A percentile compares a stretch with the other conserved stretches of the same genome.
Conservation (phyloP, 2,888 invertebrate species). For the Lathronympha strigana region DNA sequence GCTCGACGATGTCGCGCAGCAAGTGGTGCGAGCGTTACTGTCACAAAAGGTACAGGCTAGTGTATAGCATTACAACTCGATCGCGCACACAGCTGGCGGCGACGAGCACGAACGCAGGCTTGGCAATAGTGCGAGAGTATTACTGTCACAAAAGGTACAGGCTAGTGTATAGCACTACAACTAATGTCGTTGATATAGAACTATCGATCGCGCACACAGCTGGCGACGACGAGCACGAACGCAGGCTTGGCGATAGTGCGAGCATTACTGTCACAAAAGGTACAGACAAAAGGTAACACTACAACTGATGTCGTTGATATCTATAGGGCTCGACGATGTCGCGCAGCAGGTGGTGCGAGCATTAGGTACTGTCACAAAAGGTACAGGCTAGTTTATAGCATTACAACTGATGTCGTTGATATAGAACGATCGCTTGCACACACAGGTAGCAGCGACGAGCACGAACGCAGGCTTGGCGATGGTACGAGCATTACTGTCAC, state of each 20-base stretch:
- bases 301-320: no score
- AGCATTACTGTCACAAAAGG: slow-evolving; percentile 93
- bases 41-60: slow-evolving; percentile 88
- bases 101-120: slow-evolving; percentile 91
- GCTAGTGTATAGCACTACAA: not conserved
- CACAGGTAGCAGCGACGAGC: slow-evolving; percentile 87
- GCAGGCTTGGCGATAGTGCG: slow-evolving; percentile 91
- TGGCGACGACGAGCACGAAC: slow-evolving; percentile 89
- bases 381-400: slow-evolving; percentile 63
- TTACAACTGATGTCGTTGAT: not conserved
- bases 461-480: slow-evolving; percentile 92
- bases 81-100: slow-evolving; percentile 85
- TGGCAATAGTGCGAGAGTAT: slow-evolving; percentile 92
- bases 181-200: slow-evolving; percentile 74
- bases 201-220: slow-evolving; percentile 86
- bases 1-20: slow-evolving; percentile 92
- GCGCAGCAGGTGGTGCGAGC: slow-evolving; percentile 87
- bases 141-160: slow-evolving; percentile 91
- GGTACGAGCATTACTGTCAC: slow-evolving; percentile 91
- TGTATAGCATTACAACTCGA: slow-evolving; percentile 53
- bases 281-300: slow-evolving; percentile 53
- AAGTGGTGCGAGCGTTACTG: slow-evolving; percentile 91
- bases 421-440: slow-evolving; percentile 88
- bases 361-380: slow-evolving; percentile 93
- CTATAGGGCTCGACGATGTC: no score